These are phyloP conservation scores for Calidris pugnax DNA, from an alignment of 2,113 vertebrate genomes.

Conservation along the genomic window DNA sequence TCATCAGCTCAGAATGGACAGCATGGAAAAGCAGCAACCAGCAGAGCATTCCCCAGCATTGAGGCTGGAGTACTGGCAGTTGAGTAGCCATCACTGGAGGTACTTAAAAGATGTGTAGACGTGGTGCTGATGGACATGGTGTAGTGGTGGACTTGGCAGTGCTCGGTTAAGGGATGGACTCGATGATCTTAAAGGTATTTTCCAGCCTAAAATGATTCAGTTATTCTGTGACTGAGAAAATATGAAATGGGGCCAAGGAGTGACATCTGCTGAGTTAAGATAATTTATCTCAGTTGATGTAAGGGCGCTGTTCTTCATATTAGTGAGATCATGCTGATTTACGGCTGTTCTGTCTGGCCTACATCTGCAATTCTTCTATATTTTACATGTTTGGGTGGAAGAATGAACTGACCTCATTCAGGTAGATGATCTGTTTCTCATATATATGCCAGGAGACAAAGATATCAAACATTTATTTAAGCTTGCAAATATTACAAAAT, in stretches of 20 bases:
- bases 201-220: not conserved
- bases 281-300: not conserved
- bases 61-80: not conserved
- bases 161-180: not conserved
- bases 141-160: not conserved
- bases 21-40: not conserved
- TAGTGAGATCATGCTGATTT: not conserved
- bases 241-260: not conserved
- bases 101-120: not conserved
- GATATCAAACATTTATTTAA: constrained; percentile 6
- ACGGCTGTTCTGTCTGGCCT: not conserved
- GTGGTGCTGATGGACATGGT: not conserved
- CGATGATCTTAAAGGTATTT: not conserved
- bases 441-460: not conserved
- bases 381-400: not conserved
- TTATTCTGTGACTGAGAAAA: not conserved
- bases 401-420: not conserved
- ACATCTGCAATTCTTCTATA: not conserved
- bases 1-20: not conserved
- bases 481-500: constrained; percentile 12
- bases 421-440: not conserved
- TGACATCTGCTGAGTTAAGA: not conserved
- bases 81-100: not conserved
- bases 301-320: not conserved
- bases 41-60: not conserved